Evolutionary conservation across 2,797 vertebrate genomes (phyloP), one percentile per base, ranked within the genome.

Genomic region (Oreortyx pictus): DNA sequence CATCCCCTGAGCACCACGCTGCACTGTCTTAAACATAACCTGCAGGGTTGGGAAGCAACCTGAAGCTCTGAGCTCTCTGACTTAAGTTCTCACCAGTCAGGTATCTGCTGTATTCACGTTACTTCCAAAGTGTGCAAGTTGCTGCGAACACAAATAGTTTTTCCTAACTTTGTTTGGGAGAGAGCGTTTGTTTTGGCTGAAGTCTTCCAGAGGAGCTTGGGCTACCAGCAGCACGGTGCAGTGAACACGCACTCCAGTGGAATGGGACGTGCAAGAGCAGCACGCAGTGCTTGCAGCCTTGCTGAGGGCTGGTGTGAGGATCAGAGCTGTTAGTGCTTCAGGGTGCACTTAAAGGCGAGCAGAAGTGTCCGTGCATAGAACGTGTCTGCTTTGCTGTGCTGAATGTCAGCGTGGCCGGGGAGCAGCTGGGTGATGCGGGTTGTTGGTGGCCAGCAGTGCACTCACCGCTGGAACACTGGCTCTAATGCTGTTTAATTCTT

Each of bases 371-470:
- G 2, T 10, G 1, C 13, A 2, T 6, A 17, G 4, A 71, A 17
- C 0, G 1, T n/a, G 18, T 33, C 27, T 4, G 3, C 46, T 68
- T 29, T 62, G 44, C 46, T 66, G 3, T 0, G 0, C 0, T 39
- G 35, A 12, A 15, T 11, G 27, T 47, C 14, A 41, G 39, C 39
- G 39, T 41, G 60, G 14, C 0, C 59, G 33, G n/a, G 39, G 33
- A 29, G 23, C 43, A 2, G 1, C 11, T 33, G 5, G n/a, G 24
- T 67, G 65, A 20, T 71, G 29, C 59, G 9, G 8, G 35, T 29
- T 50, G 27, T 52, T 7, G 2, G 4, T 44, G 70, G 52, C 31
- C 31, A 43, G 49, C 70, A 3, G 2, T 29, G 59, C 46, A 72
- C 35, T 92, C 35, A 5, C 17, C 27, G 6, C 9, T 66, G 66